Percentiles rank a stretch among this genome's conserved stretches.
Conservation (phyloP, 2,113 vertebrate genomes). For the Dicrurus megarhynchus region DNA sequence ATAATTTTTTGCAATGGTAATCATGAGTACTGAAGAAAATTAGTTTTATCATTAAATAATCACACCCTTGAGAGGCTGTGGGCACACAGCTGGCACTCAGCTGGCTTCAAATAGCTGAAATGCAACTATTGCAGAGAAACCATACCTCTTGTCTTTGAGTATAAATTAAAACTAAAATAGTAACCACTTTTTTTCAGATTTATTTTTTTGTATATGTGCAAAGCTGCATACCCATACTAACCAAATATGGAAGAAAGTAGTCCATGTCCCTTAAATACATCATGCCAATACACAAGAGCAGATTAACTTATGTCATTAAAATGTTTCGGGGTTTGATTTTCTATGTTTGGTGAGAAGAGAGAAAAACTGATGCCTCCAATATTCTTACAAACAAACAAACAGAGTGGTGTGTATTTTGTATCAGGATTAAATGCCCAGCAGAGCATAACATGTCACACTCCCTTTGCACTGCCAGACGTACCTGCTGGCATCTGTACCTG, state of each 20-base stretch:
- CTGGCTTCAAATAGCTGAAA: conserved; percentile 63
- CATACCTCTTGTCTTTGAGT: conserved; percentile 31
- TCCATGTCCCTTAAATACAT: background rate
- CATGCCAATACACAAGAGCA: background rate
- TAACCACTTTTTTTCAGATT: conserved; percentile 17
- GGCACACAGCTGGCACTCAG: conserved; percentile 65
- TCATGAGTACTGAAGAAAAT: conserved; percentile 71
- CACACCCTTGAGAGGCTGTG: conserved; percentile 68
- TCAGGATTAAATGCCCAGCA: background rate
- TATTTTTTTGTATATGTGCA: background rate
- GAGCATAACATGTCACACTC: background rate
- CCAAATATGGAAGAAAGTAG: background rate
- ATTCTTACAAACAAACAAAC: background rate
- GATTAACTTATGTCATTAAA: background rate
- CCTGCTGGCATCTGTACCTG: background rate
- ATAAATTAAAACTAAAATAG: conserved; percentile 68
- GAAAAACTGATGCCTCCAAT: background rate
- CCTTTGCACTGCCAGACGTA: background rate
- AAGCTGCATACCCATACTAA: background rate
- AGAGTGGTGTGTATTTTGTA: background rate
- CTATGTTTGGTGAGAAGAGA: background rate
- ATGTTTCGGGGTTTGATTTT: background rate
- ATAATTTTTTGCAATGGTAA: conserved; percentile 69
- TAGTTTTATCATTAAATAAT: conserved; percentile 77
- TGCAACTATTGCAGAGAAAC: conserved; percentile 66